Base-by-base conservation (phyloP, 2,888 invertebrate genomes). In the Labia minor region DNA sequence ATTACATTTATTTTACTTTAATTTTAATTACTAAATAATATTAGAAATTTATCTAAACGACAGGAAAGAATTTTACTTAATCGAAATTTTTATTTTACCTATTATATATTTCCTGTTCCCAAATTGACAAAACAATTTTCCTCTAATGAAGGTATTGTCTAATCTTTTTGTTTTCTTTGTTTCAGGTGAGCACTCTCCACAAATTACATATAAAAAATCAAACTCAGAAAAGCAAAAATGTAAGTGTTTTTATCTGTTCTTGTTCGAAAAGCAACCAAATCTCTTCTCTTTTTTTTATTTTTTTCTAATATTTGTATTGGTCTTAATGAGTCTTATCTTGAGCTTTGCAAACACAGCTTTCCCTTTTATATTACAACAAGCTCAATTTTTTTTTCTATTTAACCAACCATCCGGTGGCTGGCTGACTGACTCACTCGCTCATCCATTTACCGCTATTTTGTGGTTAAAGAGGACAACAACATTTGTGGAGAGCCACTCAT, bases 241-340 rank as follows among this genome's bases (percentile, higher is more conserved):
- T 49, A 49, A 49, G 49, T 26, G 26, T 49, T 49, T 33, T 49
- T 49, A 49, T 49, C 49, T n/a, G 16, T n/a, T 16, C 16, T 3
- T 10, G 49, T 49, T 49, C 3, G 49, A 49, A 49, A 49, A 49
- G 49, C 49, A 49, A 49, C 49, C 49, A 49, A 49, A 49, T 49
- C 49, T 49, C 49, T 14, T 49, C 14, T 49, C 2, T 49, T 14
- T 49, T 49, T 33, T 33, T 33, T 33, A 8, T 33, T 14, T 49
- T 49, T 49, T 49, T 49, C 49, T 49, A 49, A 49, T 49, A 49
- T 49, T 49, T 49, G 49, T 49, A 49, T 49, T 49, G 49, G 49
- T n/a, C 49, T 49, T 49, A 49, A 49, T 49, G 49, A 49, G 49
- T 49, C 49, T 49, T 49, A 49, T 49, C 49, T 49, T 49, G 49